A percentile compares a stretch with the other conserved stretches of the same genome.
These are phyloP conservation scores for Taenioides sp. DNA, from an alignment of 2,797 vertebrate genomes.

Conservation along the genomic window DNA sequence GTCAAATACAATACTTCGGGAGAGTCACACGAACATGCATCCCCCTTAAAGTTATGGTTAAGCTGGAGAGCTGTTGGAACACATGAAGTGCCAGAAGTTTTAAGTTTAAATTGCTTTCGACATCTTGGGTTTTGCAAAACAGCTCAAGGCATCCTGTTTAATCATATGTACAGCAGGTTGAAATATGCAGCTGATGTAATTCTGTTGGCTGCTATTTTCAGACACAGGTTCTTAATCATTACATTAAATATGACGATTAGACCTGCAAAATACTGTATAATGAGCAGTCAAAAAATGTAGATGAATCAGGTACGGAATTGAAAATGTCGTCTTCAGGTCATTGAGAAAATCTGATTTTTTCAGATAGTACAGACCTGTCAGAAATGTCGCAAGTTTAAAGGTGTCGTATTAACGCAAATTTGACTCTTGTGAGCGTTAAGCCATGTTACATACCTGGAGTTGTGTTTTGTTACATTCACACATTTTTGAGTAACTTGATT, in stretches of 20 bases:
- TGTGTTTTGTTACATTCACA: no score
- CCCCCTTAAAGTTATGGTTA: neutral
- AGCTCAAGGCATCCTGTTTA: constrained; percentile 17
- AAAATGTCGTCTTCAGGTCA: neutral
- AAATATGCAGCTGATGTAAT: neutral
- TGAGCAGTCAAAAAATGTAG: neutral
- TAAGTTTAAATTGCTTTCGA: constrained; percentile 21
- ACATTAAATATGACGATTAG: neutral
- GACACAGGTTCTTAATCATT: neutral
- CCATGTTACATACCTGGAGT: no score
- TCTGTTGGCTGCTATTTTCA: neutral
- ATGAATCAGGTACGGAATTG: neutral
- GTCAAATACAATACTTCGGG: constrained; percentile 10
- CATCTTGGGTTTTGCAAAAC: constrained; percentile 12
- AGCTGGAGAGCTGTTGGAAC: constrained; percentile 6
- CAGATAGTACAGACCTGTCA: no score
- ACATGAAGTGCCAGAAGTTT: neutral
- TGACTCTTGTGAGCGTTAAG: no score
- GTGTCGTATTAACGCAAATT: no score
- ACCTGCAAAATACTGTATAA: neutral
- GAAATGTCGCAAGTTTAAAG: no score
- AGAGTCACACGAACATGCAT: neutral
- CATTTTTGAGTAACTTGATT: no score
- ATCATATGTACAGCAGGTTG: constrained; percentile 14
- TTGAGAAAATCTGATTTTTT: neutral